Percentiles rank a stretch among this genome's conserved stretches.
These are phyloP conservation scores for Orientallactaga sibirica DNA, from an alignment of 2,797 vertebrate genomes.

Conservation along the genomic window DNA sequence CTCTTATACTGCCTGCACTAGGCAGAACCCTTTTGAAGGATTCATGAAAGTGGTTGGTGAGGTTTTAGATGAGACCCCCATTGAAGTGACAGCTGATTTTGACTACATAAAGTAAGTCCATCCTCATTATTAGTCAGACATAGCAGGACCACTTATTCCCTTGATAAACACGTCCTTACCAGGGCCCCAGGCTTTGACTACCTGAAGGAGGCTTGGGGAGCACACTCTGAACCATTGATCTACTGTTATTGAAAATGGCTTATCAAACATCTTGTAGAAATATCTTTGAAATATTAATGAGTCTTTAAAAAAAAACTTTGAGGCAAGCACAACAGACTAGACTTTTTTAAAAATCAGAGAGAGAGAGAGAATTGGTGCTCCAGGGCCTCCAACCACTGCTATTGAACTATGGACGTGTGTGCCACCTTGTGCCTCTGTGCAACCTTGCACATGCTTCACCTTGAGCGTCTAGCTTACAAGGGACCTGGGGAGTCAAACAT, in stretches of 20 bases:
- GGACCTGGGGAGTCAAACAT: too few species aligned
- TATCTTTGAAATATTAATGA: not conserved
- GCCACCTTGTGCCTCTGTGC: too few species aligned
- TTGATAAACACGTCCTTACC: not conserved
- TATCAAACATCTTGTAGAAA: conserved; percentile 10
- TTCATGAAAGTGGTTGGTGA: not conserved
- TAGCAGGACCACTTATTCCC: conserved; percentile 6
- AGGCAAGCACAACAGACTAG: too few species aligned
- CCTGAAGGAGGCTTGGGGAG: not conserved
- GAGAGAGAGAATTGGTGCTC: too few species aligned
- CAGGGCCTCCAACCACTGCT: too few species aligned
- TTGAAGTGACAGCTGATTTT: conserved; percentile 9
- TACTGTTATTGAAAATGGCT: not conserved
- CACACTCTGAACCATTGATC: not conserved
- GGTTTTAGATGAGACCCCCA: not conserved
- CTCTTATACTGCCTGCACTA: not conserved
- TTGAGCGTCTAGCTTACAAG: too few species aligned
- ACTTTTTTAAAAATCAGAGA: too few species aligned
- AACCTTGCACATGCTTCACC: too few species aligned
- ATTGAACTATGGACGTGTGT: too few species aligned
- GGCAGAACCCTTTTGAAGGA: not conserved
- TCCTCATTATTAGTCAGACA: conserved; percentile 43
- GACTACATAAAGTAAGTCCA: conserved; percentile 40
- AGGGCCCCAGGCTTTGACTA: not conserved
- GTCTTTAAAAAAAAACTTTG: too few species aligned